Evolutionary conservation across 2,113 vertebrate genomes (phyloP).

Genomic region (Accipiter virgatus): DNA sequence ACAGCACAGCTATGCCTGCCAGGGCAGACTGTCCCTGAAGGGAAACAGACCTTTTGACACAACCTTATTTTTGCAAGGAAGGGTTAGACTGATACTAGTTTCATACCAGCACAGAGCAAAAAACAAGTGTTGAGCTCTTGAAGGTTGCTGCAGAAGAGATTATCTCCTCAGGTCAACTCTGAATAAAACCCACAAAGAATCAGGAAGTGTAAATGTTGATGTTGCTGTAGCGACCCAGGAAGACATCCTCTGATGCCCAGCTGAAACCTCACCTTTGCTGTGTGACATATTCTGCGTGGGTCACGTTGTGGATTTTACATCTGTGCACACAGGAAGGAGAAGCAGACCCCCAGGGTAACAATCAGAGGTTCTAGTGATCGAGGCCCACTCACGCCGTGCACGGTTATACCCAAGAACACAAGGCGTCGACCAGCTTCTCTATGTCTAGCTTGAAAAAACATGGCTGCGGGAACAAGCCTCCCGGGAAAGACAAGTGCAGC

Average conservation of each 20-base stretch:
- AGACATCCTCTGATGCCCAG: neutral
- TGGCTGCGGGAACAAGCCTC: neutral
- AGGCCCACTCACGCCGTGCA: fast-evolving
- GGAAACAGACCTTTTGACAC: too few relatives aligned
- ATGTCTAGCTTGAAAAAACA: fast-evolving
- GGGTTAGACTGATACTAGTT: neutral
- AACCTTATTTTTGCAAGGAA: neutral
- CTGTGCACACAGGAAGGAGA: neutral
- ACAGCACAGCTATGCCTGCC: fast-evolving
- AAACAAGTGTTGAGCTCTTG: neutral
- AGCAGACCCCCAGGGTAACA: neutral
- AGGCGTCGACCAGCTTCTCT: neutral
- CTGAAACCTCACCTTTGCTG: neutral
- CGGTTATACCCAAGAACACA: too few relatives aligned
- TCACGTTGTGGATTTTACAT: fast-evolving
- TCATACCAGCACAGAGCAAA: neutral
- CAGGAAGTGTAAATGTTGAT: neutral
- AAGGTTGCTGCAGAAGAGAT: neutral
- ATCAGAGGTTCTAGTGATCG: fast-evolving
- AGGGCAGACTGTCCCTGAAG: neutral
- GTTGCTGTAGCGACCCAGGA: neutral
- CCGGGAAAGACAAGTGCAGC: neutral
- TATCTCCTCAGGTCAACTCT: neutral
- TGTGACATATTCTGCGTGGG: fast-evolving
- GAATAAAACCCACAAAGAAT: neutral